Base-by-base conservation (phyloP, 2,888 invertebrate genomes). In the Trichogramma dendrolimi region DNA sequence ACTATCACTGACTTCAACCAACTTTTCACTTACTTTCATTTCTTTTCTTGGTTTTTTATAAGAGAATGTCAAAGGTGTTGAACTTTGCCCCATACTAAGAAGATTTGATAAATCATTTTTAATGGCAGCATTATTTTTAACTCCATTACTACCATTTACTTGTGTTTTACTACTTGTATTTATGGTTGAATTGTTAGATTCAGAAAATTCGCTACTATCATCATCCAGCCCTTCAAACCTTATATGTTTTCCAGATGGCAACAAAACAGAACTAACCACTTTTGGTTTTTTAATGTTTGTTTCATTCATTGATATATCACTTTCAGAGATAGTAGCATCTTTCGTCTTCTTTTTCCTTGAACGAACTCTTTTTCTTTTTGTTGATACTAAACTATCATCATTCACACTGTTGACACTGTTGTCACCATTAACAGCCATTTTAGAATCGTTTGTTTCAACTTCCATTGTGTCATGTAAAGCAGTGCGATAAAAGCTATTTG, bases 191-290 rank as follows among this genome's bases (percentile, higher is more conserved):
- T 4, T 38, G 43, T 46, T 53, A n/a, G 2, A 49, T 46, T 54
- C 58, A 5, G 59, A 60, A 42, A 39, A 27, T 27, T 7, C 5
- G 49, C 27, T 55, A 10, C 68, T 66, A 10, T 70, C 65, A 4
- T 64, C 53, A 7, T 72, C 63, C n/a, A 56, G 41, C 51, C 55
- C 61, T 60, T 71, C 65, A 53, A 76, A 76, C 27, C 75, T 63
- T 58, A 76, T 76, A 56, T 76, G 76, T 58, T 74, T 75, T n/a
- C 68, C 69, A 44, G 68, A 55, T 10, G 73, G 47, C 50, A 76
- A 52, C 6, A 62, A 14, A 40, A 64, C 41, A 6, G 71, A 68
- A 61, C 72, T 60, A 55, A 72, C 66, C 38, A 74, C 68, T 44
- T 67, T 72, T n/a, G 73, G 72, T 53, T 75, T 75, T 11, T 68